phyloP scores from a whole-genome alignment of 2,888 invertebrate species.

The Encarsia formosa region DNA sequence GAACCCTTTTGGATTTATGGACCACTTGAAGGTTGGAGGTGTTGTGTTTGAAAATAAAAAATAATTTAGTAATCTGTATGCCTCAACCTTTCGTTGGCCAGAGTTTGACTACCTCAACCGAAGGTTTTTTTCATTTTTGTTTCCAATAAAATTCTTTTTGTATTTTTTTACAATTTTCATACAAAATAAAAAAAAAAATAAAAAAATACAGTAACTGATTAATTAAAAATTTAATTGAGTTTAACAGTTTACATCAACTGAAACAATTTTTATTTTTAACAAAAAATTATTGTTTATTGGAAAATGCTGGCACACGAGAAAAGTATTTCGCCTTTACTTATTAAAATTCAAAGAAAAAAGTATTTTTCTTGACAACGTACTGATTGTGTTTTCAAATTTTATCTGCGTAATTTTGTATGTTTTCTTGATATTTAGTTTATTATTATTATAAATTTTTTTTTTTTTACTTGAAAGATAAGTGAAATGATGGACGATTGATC shows the following conservation, averaged over 20 bases:
- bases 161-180: no score
- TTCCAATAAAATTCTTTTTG: no score
- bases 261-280: no score
- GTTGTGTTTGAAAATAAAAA: no score
- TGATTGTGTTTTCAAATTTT: constrained; percentile 14
- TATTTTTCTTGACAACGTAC: constrained; percentile 15
- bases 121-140: constrained; percentile 3
- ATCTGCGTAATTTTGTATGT: constrained; percentile 18
- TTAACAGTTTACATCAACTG: no score
- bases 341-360: constrained; percentile 7
- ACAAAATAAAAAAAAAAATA: not conserved
- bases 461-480: constrained; percentile 14
- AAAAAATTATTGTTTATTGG: constrained; percentile 3
- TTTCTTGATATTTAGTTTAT: constrained; percentile 19
- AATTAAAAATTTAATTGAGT: not conserved
- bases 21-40: no score
- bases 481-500: no score
- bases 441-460: constrained; percentile 14
- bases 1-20: no score
- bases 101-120: no score
- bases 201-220: not conserved
- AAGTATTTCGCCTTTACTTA: constrained; percentile 1
- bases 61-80: no score
- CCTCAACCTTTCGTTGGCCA: no score
- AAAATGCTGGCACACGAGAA: constrained; percentile 19